A percentile compares a stretch with the other conserved stretches of the same genome.
phyloP scores from a whole-genome alignment of 2,797 vertebrate genomes.

The Buceros bicornis region DNA sequence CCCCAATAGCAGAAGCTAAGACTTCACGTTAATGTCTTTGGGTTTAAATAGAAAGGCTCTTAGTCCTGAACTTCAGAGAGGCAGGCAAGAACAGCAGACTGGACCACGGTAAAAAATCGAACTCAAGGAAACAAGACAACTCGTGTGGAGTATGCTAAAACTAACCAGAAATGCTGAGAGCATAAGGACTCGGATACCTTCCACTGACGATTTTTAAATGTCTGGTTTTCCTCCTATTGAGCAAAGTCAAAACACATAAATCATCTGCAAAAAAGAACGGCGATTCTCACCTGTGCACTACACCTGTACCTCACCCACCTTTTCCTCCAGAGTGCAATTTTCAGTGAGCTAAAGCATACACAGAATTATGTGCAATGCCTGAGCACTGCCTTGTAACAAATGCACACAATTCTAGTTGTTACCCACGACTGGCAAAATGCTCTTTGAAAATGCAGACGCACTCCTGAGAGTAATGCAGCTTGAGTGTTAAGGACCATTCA shows the following conservation, averaged over 20 bases:
- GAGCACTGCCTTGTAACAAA: not conserved
- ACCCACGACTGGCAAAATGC: not conserved
- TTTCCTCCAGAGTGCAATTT: not conserved
- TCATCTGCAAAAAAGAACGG: not conserved
- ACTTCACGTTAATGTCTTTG: not conserved
- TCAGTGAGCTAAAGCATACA: not conserved
- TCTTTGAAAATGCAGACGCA: not conserved
- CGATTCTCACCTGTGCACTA: not conserved
- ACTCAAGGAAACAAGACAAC: not conserved
- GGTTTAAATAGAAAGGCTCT: not conserved
- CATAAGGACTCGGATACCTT: not conserved
- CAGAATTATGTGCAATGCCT: not conserved
- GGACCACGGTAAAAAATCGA: not conserved
- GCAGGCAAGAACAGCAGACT: not conserved
- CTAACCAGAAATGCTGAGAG: not conserved
- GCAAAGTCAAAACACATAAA: not conserved
- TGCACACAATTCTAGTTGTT: not conserved
- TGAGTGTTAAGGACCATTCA: not conserved
- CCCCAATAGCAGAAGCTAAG: not conserved
- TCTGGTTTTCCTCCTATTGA: not conserved
- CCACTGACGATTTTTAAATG: not conserved
- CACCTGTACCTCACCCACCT: not conserved
- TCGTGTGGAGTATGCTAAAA: not conserved
- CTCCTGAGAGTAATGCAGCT: not conserved
- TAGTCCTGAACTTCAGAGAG: not conserved